Conservation (phyloP, 2,113 vertebrate species). For the Vombatus ursinus region DNA sequence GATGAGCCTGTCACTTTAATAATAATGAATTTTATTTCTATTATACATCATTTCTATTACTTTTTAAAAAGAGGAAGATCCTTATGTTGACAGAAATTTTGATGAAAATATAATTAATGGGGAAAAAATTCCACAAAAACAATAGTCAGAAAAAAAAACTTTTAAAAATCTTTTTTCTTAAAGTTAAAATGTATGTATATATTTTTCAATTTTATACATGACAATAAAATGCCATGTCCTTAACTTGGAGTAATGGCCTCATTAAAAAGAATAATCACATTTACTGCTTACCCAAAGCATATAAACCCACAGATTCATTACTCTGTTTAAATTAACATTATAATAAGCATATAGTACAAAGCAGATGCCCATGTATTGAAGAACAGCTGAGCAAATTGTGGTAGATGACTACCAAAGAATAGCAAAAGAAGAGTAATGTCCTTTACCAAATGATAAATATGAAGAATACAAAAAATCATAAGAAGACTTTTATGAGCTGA, state of each 20-base stretch:
- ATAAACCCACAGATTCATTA: not conserved
- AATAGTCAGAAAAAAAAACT: not conserved
- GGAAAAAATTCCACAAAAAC: not conserved
- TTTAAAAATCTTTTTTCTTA: not conserved
- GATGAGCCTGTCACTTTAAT: too few relatives aligned
- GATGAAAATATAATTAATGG: not conserved
- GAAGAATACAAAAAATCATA: not conserved
- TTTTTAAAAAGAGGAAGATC: not conserved
- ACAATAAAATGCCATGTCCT: not conserved
- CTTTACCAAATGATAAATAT: not conserved
- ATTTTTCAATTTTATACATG: not conserved
- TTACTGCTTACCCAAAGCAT: not conserved
- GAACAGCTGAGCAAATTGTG: not conserved
- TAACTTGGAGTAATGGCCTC: not conserved
- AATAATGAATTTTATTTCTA: not conserved
- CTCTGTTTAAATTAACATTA: not conserved
- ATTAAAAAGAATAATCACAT: not conserved
- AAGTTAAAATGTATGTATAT: not conserved
- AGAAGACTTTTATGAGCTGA: not conserved
- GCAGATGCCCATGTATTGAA: not conserved
- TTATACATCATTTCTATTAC: not conserved
- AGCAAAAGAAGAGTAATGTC: not conserved
- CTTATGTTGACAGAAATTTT: not conserved
- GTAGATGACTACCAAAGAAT: not conserved
- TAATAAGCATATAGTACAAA: not conserved